Conservation (phyloP, 53 echinoderm and acorn worm genomes). For the Pentamera pediparva region DNA sequence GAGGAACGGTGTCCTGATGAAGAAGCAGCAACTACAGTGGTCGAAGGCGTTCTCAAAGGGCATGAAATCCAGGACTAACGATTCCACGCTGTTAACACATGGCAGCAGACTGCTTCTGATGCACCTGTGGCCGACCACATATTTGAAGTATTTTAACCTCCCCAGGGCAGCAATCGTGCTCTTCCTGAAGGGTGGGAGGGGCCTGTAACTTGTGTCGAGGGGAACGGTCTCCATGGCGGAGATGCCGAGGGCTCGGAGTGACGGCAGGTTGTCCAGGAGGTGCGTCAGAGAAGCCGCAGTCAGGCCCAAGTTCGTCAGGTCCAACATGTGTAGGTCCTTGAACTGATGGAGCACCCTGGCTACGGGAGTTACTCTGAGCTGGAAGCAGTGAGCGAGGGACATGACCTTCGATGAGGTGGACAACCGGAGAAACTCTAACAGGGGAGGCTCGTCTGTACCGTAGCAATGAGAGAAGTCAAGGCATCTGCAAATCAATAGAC, state of each 20-base stretch:
- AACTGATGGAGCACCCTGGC: not conserved
- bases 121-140: not conserved
- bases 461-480: not conserved
- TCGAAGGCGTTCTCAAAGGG: not conserved
- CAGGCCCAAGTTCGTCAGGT: not conserved
- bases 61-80: slow-evolving; percentile 3
- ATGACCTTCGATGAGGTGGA: not conserved
- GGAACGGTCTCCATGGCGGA: not conserved
- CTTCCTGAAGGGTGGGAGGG: not conserved
- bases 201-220: not conserved
- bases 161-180: not conserved
- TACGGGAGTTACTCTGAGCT: not conserved
- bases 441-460: not conserved
- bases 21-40: not conserved
- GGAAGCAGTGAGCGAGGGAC: slow-evolving; percentile 6
- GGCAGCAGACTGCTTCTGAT: not conserved
- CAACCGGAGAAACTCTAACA: not conserved
- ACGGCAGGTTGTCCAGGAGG: not conserved
- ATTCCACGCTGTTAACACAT: slow-evolving; percentile 6
- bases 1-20: not conserved
- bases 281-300: not conserved
- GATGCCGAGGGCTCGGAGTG: not conserved
- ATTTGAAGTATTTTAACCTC: slow-evolving; percentile 9
- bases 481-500: not conserved
- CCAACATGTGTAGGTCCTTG: not conserved